These are phyloP conservation scores for Allenopithecus nigroviridis DNA, from an alignment of 2,797 vertebrate species.

Conservation along the genomic window DNA sequence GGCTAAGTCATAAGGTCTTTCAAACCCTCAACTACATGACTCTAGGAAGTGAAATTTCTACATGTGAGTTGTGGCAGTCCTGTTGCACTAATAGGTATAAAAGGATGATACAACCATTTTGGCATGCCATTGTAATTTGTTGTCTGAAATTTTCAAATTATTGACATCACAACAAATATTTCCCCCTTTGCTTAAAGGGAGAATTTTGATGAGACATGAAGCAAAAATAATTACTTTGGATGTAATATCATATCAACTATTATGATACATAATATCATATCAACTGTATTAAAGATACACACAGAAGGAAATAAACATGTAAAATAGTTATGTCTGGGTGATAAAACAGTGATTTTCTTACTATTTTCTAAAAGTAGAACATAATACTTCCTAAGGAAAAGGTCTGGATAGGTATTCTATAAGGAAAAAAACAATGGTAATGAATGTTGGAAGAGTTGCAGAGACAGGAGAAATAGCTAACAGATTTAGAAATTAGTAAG, in stretches of 20 bases:
- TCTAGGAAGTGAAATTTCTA: not conserved
- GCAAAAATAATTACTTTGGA: not conserved
- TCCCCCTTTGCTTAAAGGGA: not conserved
- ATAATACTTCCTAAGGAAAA: not conserved
- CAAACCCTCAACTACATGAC: not conserved
- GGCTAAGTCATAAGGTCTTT: not conserved
- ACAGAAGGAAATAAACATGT: not conserved
- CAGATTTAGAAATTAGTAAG: not conserved
- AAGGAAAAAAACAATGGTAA: not conserved
- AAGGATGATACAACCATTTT: not conserved
- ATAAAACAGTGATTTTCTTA: not conserved
- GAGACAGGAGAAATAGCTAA: not conserved
- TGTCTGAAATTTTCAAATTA: slow-evolving; percentile 11
- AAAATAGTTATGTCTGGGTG: not conserved
- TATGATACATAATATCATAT: not conserved
- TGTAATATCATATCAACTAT: not conserved
- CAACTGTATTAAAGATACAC: not conserved
- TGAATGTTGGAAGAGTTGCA: not conserved
- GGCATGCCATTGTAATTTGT: not conserved
- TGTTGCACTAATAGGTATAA: not conserved
- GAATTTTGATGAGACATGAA: not conserved
- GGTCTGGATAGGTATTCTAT: not conserved
- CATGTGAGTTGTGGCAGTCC: not conserved
- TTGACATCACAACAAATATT: not conserved
- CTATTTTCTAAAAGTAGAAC: not conserved